Conservation (phyloP, 2,888 invertebrate genomes). For the Venustoraphidia nigricollis region DNA sequence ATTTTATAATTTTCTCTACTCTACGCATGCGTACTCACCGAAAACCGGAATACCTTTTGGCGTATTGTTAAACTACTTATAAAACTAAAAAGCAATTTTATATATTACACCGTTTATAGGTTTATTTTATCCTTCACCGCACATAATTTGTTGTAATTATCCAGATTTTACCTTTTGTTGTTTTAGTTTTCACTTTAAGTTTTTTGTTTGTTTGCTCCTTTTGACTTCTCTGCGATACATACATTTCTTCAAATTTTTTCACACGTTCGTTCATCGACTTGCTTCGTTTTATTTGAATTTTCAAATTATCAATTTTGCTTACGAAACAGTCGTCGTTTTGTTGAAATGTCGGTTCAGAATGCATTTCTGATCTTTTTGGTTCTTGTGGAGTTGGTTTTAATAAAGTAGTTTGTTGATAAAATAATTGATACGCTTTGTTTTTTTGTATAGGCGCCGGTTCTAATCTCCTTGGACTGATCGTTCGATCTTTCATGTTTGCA, state of each 20-base stretch:
- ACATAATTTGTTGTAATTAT: too few relatives aligned
- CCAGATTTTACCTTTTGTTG: too few relatives aligned
- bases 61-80: too few relatives aligned
- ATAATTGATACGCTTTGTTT: conserved; percentile 11
- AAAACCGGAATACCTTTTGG: too few relatives aligned
- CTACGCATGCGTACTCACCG: too few relatives aligned
- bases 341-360: background rate
- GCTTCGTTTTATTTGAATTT: conserved; percentile 1
- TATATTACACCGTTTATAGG: too few relatives aligned
- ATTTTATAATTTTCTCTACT: too few relatives aligned
- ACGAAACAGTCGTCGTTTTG: conserved; percentile 1
- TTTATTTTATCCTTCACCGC: too few relatives aligned
- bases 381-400: conserved; percentile 9
- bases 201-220: background rate
- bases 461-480: conserved; percentile 10
- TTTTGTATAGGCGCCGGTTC: conserved; percentile 11
- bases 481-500: conserved; percentile 10
- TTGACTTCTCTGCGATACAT: background rate
- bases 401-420: conserved; percentile 6
- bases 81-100: too few relatives aligned
- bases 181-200: background rate
- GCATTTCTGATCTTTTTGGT: background rate
- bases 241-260: conserved; percentile 3
- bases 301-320: conserved; percentile 1
- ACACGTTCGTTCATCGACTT: conserved; percentile 1